Evolutionary conservation across 2,888 invertebrate genomes (phyloP).

Genomic region (Abrostola tripartita): DNA sequence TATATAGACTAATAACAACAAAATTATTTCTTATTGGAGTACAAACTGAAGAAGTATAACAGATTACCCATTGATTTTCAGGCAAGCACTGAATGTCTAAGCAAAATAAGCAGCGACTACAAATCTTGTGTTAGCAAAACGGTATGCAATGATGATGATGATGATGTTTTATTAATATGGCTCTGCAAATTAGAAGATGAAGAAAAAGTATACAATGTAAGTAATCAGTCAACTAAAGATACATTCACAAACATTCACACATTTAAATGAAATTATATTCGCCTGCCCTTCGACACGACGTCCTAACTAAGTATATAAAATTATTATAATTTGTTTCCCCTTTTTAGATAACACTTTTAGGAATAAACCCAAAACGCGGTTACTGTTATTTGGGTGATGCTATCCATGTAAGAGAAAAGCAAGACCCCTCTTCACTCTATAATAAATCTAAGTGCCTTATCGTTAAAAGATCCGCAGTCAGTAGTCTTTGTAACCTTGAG

Average conservation of each 20-base stretch:
- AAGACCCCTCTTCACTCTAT: slow-evolving; percentile 54
- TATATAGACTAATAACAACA: not conserved
- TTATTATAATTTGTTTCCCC: not conserved
- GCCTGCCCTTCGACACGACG: no score
- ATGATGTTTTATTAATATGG: slow-evolving; percentile 62
- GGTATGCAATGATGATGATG: slow-evolving; percentile 18
- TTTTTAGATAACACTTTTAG: slow-evolving; percentile 56
- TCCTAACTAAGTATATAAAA: not conserved
- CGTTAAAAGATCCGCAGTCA: slow-evolving; percentile 53
- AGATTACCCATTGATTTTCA: slow-evolving; percentile 20
- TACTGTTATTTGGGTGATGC: slow-evolving; percentile 64
- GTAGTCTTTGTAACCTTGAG: slow-evolving; percentile 50
- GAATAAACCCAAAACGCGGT: slow-evolving; percentile 57
- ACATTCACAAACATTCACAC: not conserved
- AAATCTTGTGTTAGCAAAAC: slow-evolving; percentile 12
- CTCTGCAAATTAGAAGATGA: slow-evolving; percentile 58
- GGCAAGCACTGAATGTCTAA: slow-evolving; percentile 11
- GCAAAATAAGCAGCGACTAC: slow-evolving; percentile 16
- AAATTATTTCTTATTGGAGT: not conserved
- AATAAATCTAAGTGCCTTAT: slow-evolving; percentile 58
- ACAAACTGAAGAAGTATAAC: not conserved
- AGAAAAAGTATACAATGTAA: slow-evolving; percentile 52
- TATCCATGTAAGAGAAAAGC: slow-evolving; percentile 59
- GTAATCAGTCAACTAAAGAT: slow-evolving; percentile 2
- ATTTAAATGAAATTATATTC: no score